phyloP scores from a whole-genome alignment of 1,140 invertebrate genomes.

The Hyposmocoma kahamanoa region DNA sequence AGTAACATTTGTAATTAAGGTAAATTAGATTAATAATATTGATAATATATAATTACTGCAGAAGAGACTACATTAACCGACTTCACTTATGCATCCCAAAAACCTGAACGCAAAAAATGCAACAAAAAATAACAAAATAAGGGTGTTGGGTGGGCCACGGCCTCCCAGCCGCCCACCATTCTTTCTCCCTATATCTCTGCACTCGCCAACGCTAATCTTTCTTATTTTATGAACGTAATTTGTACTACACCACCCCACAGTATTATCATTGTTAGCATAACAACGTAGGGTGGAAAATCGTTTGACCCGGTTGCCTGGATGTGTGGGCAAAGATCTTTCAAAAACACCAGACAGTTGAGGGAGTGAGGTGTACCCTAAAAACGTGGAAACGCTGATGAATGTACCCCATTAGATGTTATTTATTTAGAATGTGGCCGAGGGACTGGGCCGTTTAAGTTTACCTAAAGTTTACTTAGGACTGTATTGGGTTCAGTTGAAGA shows the following conservation, averaged over 20 bases:
- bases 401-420: conserved; percentile 75
- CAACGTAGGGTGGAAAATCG: too few relatives aligned
- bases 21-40: too few relatives aligned
- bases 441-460: conserved; percentile 59
- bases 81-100: conserved; percentile 42
- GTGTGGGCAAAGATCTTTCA: conserved; percentile 33
- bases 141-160: conserved; percentile 47
- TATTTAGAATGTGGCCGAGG: conserved; percentile 73
- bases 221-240: conserved; percentile 56
- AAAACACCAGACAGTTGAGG: conserved; percentile 57
- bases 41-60: too few relatives aligned
- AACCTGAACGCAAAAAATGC: conserved; percentile 55
- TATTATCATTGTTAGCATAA: too few relatives aligned
- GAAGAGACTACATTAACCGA: too few relatives aligned
- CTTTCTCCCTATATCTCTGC: conserved; percentile 61
- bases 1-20: too few relatives aligned
- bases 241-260: conserved; percentile 23
- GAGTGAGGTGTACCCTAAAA: conserved; percentile 57
- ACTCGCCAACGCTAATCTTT: conserved; percentile 65
- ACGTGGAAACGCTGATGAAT: conserved; percentile 73
- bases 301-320: too few relatives aligned
- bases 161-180: too few relatives aligned
- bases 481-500: conserved; percentile 66
- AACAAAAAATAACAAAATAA: conserved; percentile 51
- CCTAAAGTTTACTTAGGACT: conserved; percentile 70